phyloP scores from a whole-genome alignment of 2,797 vertebrate genomes.

The Arremon aurantiirostris region DNA sequence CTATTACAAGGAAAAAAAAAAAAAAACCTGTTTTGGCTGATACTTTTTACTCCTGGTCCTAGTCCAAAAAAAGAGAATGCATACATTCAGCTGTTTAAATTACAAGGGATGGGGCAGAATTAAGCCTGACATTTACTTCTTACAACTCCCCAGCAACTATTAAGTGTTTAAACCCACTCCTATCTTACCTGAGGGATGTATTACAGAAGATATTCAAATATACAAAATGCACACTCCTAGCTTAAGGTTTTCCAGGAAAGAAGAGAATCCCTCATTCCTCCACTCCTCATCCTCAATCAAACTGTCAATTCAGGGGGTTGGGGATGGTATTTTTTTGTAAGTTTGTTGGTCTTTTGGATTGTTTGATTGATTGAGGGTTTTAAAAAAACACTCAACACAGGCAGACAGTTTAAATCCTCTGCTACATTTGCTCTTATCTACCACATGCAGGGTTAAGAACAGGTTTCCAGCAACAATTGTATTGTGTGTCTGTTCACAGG shows the following conservation, averaged over 20 bases:
- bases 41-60: background rate
- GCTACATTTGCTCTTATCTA: background rate
- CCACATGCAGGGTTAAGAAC: background rate
- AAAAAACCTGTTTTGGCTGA: background rate
- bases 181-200: background rate
- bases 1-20: background rate
- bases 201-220: background rate
- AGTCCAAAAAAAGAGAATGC: background rate
- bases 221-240: background rate
- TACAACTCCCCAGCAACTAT: background rate
- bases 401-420: background rate
- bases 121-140: background rate
- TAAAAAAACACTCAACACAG: background rate
- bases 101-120: background rate
- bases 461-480: background rate
- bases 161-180: background rate
- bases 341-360: background rate
- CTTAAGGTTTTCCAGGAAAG: background rate
- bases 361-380: accelerated
- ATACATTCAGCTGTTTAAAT: background rate
- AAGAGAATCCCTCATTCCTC: background rate
- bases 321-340: accelerated
- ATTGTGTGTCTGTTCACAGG: accelerated
- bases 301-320: background rate
- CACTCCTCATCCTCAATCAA: background rate